Conservation (phyloP, 2,113 vertebrate genomes). For the Sturnus vulgaris region DNA sequence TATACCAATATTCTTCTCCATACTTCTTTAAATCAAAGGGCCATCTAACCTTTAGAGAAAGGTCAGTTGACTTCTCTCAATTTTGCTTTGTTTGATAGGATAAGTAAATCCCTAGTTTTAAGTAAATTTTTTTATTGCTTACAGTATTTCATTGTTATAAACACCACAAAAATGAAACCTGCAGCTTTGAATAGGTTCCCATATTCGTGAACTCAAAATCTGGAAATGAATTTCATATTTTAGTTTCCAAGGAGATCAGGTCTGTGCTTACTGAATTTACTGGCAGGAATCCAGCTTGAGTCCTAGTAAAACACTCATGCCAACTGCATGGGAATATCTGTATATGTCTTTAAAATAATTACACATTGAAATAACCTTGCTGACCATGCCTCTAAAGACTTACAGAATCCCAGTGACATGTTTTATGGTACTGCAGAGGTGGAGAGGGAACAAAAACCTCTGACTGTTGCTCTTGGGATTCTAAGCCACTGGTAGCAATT, state of each 20-base stretch:
- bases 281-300: background rate
- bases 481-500: background rate
- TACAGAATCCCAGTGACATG: background rate
- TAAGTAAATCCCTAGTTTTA: background rate
- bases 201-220: background rate
- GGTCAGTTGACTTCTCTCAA: background rate
- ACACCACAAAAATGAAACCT: background rate
- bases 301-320: background rate
- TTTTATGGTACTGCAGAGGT: background rate
- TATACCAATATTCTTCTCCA: background rate
- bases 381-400: background rate
- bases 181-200: background rate
- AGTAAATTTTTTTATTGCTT: background rate
- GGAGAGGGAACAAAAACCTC: background rate
- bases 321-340: background rate
- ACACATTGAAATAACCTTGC: background rate
- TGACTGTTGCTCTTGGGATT: background rate
- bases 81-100: background rate
- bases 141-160: background rate
- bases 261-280: background rate
- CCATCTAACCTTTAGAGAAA: background rate
- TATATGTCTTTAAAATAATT: slow-evolving; percentile 8
- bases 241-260: background rate
- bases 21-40: background rate
- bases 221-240: background rate